Conservation (phyloP, 2,797 vertebrate species). For the Momotus momota region DNA sequence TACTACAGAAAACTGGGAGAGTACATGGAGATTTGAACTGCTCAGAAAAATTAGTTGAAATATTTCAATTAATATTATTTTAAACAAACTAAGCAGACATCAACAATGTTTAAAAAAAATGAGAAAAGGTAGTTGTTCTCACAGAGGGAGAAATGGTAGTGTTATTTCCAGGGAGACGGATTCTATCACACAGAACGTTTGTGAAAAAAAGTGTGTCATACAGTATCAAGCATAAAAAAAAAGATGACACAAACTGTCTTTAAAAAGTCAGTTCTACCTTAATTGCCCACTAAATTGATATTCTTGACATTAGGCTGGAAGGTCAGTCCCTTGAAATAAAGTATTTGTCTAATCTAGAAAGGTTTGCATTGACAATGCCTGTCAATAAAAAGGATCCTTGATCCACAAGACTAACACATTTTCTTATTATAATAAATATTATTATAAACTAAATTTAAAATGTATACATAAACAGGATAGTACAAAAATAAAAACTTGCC, state of each 20-base stretch:
- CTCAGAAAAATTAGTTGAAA: neutral
- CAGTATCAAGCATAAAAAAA: neutral
- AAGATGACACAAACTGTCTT: neutral
- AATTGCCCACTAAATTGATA: neutral
- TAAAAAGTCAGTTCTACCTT: neutral
- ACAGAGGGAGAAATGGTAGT: neutral
- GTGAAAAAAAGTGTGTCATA: neutral
- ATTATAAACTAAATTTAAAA: neutral
- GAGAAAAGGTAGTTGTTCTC: neutral
- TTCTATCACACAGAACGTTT: rapidly evolving
- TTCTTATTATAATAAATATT: neutral
- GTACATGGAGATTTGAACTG: neutral
- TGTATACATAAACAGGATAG: neutral
- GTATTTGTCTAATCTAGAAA: neutral
- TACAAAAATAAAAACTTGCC: neutral
- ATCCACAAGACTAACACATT: neutral
- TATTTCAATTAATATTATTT: neutral
- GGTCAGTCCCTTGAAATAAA: neutral
- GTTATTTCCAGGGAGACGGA: neutral
- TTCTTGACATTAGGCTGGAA: neutral
- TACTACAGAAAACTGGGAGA: neutral
- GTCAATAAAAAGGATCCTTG: neutral
- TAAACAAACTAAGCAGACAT: neutral
- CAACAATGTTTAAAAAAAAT: neutral
- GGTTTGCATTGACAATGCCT: neutral